Conservation (phyloP, 2,113 vertebrate species). For the Ptilorrhoa leucosticta region DNA sequence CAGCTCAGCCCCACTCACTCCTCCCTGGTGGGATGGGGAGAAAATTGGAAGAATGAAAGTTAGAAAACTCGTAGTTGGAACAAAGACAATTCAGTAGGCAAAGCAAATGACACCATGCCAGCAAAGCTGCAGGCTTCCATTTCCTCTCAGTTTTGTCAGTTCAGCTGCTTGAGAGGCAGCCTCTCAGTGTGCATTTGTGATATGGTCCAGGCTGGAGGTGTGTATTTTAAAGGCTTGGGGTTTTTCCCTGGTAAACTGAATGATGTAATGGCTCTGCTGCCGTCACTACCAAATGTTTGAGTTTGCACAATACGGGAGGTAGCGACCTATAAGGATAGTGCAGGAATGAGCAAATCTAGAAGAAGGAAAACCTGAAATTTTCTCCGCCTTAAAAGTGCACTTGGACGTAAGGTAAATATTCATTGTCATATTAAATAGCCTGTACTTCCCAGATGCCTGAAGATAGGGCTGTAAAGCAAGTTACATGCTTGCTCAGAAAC, state of each 20-base stretch:
- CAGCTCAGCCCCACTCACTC: background rate
- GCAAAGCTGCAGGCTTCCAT: background rate
- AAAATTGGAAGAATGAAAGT: background rate
- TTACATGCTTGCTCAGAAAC: background rate
- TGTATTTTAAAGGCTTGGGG: background rate
- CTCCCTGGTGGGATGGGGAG: background rate
- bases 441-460: background rate
- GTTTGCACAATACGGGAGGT: background rate
- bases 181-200: background rate
- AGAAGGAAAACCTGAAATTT: background rate
- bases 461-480: background rate
- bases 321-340: background rate
- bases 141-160: background rate
- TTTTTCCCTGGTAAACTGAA: background rate
- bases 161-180: background rate
- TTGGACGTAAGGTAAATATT: background rate
- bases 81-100: background rate
- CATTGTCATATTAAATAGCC: background rate
- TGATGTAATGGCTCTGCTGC: background rate
- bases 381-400: background rate
- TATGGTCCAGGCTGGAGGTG: background rate
- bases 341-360: background rate
- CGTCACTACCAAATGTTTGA: background rate
- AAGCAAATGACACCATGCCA: background rate
- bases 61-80: background rate